Evolutionary conservation across 2,888 invertebrate species (phyloP).

Genomic region (Rhodophaea formosa): DNA sequence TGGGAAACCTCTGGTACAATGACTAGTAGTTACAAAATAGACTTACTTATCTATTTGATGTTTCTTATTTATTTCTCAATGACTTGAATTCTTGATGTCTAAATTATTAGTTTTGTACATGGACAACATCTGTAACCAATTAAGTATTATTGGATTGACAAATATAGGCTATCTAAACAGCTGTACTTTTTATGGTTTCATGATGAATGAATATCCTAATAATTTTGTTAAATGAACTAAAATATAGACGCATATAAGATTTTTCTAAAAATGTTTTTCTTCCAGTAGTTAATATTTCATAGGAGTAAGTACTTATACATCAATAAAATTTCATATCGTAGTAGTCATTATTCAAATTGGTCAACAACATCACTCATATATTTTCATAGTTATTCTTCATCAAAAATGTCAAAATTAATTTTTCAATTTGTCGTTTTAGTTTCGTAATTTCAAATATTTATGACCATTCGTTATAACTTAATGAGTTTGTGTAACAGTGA

Average conservation of each 20-base stretch:
- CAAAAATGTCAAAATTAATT: not conserved
- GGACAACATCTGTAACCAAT: not conserved
- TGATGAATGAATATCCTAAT: too few species aligned
- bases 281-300: too few species aligned
- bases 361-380: not conserved
- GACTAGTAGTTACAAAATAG: not conserved
- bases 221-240: too few species aligned
- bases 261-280: too few species aligned
- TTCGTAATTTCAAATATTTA: not conserved
- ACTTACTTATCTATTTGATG: not conserved
- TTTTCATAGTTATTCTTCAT: not conserved
- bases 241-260: too few species aligned
- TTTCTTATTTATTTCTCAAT: not conserved
- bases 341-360: not conserved
- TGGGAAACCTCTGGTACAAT: not conserved
- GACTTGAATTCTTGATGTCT: not conserved
- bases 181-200: too few species aligned
- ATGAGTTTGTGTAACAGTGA: not conserved
- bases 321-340: too few species aligned
- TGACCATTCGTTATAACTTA: conserved; percentile 1
- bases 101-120: not conserved
- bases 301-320: too few species aligned
- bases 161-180: not conserved
- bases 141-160: too few species aligned
- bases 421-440: too few species aligned